Evolutionary conservation across 2,797 vertebrate genomes (phyloP), one percentile per base, ranked within the genome.

Genomic region (Discoglossus pictus): DNA sequence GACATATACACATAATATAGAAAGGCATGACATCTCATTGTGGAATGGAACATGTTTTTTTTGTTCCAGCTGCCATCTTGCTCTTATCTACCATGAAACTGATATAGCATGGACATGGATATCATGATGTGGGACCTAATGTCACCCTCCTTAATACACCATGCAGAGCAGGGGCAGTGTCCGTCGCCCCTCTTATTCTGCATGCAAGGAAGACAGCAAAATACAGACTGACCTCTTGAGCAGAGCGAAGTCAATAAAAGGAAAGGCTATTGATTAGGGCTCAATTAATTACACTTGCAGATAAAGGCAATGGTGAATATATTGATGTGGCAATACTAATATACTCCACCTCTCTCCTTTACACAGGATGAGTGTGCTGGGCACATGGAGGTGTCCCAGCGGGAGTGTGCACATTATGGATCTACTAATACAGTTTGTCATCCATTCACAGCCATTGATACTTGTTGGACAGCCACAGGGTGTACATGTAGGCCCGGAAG

Each of bases 231-330:
- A 71, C 38, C 44, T 63, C 43, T 40, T 58, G 52, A 36, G 60
- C 53, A 23, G 38, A 51, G 47, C 7, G 25, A 35, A 71, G 68
- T 71, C 68, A 64, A 64, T 71, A 71, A 58, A 64, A 64, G 60
- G 36, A 63, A 71, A 64, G 44, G 44, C 18, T 64, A 71, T 71
- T 71, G 68, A 71, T 71, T 64, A 44, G 38, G 36, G 46, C 60
- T 64, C 60, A 43, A 64, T 64, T 56, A 71, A 64, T 71, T 71
- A 71, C 61, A 64, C 62, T 63, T 71, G 68, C 44, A 58, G 61
- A 71, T 71, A 64, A 71, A 71, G 46, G 44, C 43, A 64, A 61
- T 58, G 61, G 60, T 50, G 68, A 53, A 58, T 52, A 59, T 58
- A 64, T 64, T 40, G 68, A 64, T 42, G 44, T 25, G 38, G 44